Evolutionary conservation across 2,888 invertebrate species (phyloP), one percentile per base, ranked within the genome.

Genomic region (Augiades crinisus): DNA sequence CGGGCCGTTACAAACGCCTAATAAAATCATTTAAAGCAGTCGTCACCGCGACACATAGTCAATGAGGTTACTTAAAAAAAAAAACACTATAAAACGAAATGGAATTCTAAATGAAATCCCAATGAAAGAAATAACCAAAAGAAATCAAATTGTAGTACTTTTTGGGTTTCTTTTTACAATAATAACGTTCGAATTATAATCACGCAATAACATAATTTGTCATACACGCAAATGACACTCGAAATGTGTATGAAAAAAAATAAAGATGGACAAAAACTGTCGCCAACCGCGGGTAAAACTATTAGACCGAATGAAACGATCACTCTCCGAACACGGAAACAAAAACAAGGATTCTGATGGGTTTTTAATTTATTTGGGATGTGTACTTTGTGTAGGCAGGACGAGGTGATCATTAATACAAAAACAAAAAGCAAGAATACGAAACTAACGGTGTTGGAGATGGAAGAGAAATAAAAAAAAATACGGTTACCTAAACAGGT

Each of bases 321-420:
- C 49, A 59, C 58, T 65, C 66, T 62, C 66, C 56, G 58, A 59
- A 34, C 53, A 56, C 53, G 56, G 54, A 58, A 50, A 56, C 65
- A 68, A 72, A 73, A 74, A 70, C 61, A 45, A 52, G 59, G 64
- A 64, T 59, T 64, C 62, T 73, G 77, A 82, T 78, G 78, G 61
- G 66, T 77, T 82, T 84, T 85, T 84, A 80, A 82, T 82, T 79
- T 77, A 78, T 82, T 76, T 76, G 69, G 75, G 73, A 75, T 67
- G 59, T 63, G 65, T 61, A 65, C 62, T 62, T n/a, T 56, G 58
- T 65, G 57, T 54, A 59, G 61, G 62, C 62, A 68, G 72, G 73
- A 75, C 6, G n/a, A n/a, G n/a, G 13, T 13, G 38, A 14, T 8
- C 7, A n/a, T 14, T 24, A 10, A 22, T 27, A 14, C n/a, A 27